Evolutionary conservation across 2,797 vertebrate species (phyloP).

Genomic region (Ataeniobius toweri): DNA sequence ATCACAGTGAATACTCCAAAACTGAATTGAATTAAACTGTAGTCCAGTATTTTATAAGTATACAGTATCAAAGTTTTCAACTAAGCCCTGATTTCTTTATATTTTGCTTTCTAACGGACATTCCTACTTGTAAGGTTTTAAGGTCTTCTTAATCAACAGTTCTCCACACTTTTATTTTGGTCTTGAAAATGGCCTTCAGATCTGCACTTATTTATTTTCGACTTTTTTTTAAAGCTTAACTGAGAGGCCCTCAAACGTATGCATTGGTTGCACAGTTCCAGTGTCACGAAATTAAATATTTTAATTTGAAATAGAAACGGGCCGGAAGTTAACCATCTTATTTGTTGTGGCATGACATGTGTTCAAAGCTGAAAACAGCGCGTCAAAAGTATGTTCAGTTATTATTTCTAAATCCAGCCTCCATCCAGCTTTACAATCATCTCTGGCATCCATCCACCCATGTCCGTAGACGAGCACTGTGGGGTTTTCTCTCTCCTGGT

Average conservation of each 20-base stretch:
- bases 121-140: neutral
- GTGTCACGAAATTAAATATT: constrained; percentile 1
- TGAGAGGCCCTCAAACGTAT: neutral
- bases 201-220: neutral
- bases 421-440: neutral
- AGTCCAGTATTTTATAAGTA: no score
- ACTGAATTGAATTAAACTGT: no score
- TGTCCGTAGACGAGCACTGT: constrained; percentile 65
- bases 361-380: constrained; percentile 46
- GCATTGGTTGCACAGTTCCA: neutral
- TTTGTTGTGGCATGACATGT: neutral
- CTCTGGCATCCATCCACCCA: constrained; percentile 17
- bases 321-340: constrained; percentile 31
- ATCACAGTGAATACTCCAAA: neutral
- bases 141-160: neutral
- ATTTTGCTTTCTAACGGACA: no score
- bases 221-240: neutral
- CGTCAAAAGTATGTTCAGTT: constrained; percentile 30
- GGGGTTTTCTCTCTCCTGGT: constrained; percentile 76
- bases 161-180: neutral
- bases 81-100: no score
- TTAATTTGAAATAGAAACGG: constrained; percentile 17
- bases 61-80: no score
- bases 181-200: no score
- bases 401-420: constrained; percentile 7